Percentiles rank a stretch among this genome's conserved stretches.
phyloP scores from a whole-genome alignment of 2,888 invertebrate genomes.

The Morinoia aosen region DNA sequence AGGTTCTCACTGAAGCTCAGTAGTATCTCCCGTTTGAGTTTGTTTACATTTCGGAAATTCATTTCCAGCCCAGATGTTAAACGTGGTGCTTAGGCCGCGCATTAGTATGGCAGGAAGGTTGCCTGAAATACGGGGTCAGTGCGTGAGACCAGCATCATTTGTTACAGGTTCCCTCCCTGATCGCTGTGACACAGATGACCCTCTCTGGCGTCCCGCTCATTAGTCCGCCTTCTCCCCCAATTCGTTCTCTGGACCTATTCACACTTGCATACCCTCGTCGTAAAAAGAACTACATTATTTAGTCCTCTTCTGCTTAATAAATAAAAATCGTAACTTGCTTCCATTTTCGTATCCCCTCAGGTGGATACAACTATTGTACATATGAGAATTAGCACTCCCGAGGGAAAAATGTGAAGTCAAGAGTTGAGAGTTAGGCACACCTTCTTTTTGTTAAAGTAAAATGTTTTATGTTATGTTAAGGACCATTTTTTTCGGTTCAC shows the following conservation, averaged over 20 bases:
- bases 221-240: background rate
- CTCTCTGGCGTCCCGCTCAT: background rate
- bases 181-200: conserved; percentile 35
- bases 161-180: background rate
- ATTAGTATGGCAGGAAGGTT: background rate
- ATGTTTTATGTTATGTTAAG: too few species aligned
- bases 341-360: too few species aligned
- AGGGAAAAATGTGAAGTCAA: too few species aligned
- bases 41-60: background rate
- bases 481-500: too few species aligned
- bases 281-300: background rate
- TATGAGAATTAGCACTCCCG: too few species aligned
- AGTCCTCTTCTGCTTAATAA: too few species aligned
- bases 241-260: background rate
- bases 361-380: background rate
- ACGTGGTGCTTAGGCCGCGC: background rate
- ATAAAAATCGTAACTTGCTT: too few species aligned
- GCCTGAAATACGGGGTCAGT: background rate
- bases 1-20: background rate
- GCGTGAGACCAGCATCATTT: background rate
- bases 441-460: too few species aligned
- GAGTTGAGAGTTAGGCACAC: too few species aligned
- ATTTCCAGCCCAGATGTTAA: background rate
- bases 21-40: background rate
- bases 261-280: background rate